Conservation (phyloP, 2,888 invertebrate species). For the Synergus japonicus region DNA sequence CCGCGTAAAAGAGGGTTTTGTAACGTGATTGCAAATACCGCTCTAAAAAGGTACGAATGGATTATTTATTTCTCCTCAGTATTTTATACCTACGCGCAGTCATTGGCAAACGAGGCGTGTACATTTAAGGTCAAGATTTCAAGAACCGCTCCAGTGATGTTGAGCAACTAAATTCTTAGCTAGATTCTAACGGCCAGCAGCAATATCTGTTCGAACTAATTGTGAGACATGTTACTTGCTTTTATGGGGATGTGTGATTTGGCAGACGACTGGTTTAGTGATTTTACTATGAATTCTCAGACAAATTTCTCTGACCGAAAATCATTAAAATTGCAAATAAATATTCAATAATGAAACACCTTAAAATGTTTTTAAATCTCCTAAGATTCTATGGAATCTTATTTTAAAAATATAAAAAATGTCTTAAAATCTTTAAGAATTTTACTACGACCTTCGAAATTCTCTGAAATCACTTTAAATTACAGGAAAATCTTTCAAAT, state of each 20-base stretch:
- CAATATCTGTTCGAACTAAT: background rate
- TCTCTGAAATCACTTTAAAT: too few species aligned
- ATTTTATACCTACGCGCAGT: conserved; percentile 7
- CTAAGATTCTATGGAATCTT: too few species aligned
- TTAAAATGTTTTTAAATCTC: too few species aligned
- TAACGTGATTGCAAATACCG: conserved; percentile 3
- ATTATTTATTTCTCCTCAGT: conserved; percentile 7
- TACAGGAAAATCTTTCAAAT: too few species aligned
- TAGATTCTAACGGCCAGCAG: conserved; percentile 53
- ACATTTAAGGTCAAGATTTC: conserved; percentile 66
- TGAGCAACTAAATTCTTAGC: conserved; percentile 63
- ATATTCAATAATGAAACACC: too few species aligned
- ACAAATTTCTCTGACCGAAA: too few species aligned
- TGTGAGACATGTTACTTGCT: background rate
- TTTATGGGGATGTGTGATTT: background rate
- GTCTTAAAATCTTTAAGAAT: too few species aligned
- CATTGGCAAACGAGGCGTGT: conserved; percentile 21
- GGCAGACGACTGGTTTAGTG: background rate
- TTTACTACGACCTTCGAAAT: too few species aligned
- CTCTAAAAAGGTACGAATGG: conserved; percentile 8
- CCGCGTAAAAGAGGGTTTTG: background rate
- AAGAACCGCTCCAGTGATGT: conserved; percentile 56
- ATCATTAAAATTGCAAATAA: too few species aligned
- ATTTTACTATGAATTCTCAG: background rate
- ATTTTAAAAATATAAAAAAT: too few species aligned